Base-by-base conservation (phyloP, 2,797 vertebrate genomes). In the Manis pentadactyla region DNA sequence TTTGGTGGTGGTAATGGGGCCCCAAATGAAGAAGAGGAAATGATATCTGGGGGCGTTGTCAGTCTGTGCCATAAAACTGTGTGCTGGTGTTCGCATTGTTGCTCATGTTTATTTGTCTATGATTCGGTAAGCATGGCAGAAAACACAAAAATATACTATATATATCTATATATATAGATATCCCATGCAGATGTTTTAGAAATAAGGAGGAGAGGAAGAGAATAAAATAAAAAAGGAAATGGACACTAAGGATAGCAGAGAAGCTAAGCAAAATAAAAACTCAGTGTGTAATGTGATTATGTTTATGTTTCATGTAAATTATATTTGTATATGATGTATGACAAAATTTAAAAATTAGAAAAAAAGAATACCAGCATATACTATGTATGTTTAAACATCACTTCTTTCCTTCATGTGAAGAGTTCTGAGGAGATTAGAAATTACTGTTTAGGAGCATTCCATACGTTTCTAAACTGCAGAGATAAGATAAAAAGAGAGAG, bases 391-490 rank as follows among this genome's bases (percentile, higher is more conserved):
- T 91, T 93, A 81, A 55, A 59, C 92, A 23, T 18, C 4, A 64
- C 39, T 83, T 87, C 18, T 87, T 83, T n/a, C n/a, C 7, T 95
- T 77, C 82, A 39, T 83, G 15, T 49, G 83, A 97, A 97, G 91
- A 96, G 74, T 94, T 97, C 85, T 78, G 96, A 69, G 86, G 74
- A 84, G 73, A 84, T 78, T 83, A 94, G 88, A 78, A 94, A 87
- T 63, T 81, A 74, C 51, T 29, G 31, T 84, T 96, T 91, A 96
- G 55, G 81, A 95, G 66, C 82, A 73, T 82, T 57, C 19, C 0
- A 92, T 93, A 96, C 27, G 8, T 77, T 81, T 93, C 25, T 81
- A 83, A 95, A 81, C 29, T 73, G 49, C 17, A 84, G 74, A 88
- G 92, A 39, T 95, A 93, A 74, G 64, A 98, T 96, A 86, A 71